Evolutionary conservation across 1,140 invertebrate genomes (phyloP).

Genomic region (Megalopta genalis): DNA sequence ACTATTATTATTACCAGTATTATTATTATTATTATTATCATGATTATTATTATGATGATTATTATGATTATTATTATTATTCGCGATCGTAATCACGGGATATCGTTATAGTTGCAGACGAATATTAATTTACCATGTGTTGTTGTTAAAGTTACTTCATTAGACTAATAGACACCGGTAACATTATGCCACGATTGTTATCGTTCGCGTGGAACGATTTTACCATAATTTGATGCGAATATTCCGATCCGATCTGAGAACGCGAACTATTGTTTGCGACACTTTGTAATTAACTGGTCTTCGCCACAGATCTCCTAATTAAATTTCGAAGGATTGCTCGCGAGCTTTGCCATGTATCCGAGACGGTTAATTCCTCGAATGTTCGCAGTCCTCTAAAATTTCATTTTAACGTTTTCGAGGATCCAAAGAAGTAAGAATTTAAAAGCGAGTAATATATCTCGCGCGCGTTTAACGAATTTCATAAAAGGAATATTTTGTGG

Average conservation of each 20-base stretch:
- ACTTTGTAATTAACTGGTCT: background rate
- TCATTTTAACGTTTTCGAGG: too few relatives aligned
- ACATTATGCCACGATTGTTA: conserved; percentile 22
- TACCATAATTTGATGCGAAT: background rate
- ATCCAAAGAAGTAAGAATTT: too few relatives aligned
- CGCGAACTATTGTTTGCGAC: background rate
- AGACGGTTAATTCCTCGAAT: background rate
- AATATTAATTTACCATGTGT: conserved; percentile 51
- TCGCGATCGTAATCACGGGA: conserved; percentile 42
- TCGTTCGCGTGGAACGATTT: background rate
- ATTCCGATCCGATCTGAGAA: background rate
- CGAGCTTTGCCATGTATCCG: too few relatives aligned
- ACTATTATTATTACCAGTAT: background rate
- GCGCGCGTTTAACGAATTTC: background rate
- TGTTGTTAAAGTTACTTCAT: conserved; percentile 47
- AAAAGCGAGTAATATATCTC: background rate
- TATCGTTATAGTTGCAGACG: conserved; percentile 31
- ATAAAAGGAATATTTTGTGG: background rate
- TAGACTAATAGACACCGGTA: conserved; percentile 5
- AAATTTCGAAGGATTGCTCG: background rate
- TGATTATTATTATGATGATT: too few relatives aligned
- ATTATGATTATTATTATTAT: conserved; percentile 2
- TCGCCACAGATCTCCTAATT: background rate
- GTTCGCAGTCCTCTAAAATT: background rate
- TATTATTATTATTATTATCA: too few relatives aligned